Conservation (phyloP, 2,797 vertebrate genomes). For the Melanitta fusca region DNA sequence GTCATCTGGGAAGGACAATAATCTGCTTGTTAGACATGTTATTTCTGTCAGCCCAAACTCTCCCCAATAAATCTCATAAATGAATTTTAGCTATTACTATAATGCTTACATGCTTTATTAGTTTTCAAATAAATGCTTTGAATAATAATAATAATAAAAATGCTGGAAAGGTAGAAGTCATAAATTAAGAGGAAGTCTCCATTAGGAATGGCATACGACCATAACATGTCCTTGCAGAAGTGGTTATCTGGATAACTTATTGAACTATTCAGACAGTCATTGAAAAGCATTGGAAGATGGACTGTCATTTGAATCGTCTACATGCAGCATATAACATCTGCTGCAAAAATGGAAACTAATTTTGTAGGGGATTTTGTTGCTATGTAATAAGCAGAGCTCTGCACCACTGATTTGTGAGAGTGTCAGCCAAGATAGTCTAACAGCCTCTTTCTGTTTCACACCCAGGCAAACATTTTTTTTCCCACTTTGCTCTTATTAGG, state of each 20-base stretch:
- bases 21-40: neutral
- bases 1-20: neutral
- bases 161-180: conserved; percentile 7
- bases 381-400: neutral
- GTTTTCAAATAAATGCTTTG: conserved; percentile 27
- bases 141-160: conserved; percentile 12
- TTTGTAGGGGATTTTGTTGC: neutral
- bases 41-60: neutral
- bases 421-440: neutral
- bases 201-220: neutral
- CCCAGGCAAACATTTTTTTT: neutral
- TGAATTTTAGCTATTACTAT: neutral
- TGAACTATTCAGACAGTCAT: neutral
- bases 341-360: neutral
- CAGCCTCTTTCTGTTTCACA: neutral
- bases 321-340: neutral
- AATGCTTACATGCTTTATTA: conserved; percentile 13
- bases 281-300: neutral
- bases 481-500: neutral
- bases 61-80: neutral
- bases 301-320: neutral
- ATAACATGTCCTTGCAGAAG: neutral
- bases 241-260: neutral
- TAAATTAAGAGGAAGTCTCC: conserved; percentile 16
- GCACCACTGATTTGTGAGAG: neutral